Evolutionary conservation across 2,113 vertebrate genomes (phyloP).

Genomic region (Clarias macrocephalus): DNA sequence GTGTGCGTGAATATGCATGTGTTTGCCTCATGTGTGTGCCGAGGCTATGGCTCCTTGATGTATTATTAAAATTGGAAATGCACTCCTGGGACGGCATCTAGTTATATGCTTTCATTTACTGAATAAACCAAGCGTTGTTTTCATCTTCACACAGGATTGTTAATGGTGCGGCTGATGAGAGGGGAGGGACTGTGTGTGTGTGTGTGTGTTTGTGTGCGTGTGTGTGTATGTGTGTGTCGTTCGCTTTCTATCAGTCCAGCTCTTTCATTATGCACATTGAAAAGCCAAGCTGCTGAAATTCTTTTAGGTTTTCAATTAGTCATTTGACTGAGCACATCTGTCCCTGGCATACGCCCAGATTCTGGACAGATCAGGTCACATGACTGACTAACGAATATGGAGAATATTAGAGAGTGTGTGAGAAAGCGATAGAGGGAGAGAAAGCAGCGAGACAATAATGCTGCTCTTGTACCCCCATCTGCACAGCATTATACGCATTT

Average conservation of each 20-base stretch:
- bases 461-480: neutral
- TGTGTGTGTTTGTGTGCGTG: conserved; percentile 41
- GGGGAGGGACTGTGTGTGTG: conserved; percentile 79
- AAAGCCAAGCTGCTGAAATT: conserved; percentile 97
- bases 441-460: neutral
- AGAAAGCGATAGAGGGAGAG: conserved; percentile 45
- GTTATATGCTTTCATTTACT: conserved; percentile 99
- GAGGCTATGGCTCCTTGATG: conserved; percentile 93
- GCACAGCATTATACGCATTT: neutral
- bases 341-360: conserved; percentile 89
- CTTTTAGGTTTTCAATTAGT: conserved; percentile 99
- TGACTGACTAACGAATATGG: conserved; percentile 76
- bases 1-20: conserved; percentile 71
- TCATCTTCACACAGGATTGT: conserved; percentile 99
- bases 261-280: conserved; percentile 97
- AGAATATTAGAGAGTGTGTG: conserved; percentile 59
- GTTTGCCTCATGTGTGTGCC: conserved; percentile 97
- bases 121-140: conserved; percentile 99
- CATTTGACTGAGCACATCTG: conserved; percentile 99
- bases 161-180: conserved; percentile 99
- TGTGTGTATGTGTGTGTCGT: conserved; percentile 42
- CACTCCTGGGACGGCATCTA: conserved; percentile 97
- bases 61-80: conserved; percentile 99
- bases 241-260: conserved; percentile 84
- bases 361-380: conserved; percentile 83